phyloP scores from a whole-genome alignment of 2,113 vertebrate genomes.

The Mesitornis unicolor region DNA sequence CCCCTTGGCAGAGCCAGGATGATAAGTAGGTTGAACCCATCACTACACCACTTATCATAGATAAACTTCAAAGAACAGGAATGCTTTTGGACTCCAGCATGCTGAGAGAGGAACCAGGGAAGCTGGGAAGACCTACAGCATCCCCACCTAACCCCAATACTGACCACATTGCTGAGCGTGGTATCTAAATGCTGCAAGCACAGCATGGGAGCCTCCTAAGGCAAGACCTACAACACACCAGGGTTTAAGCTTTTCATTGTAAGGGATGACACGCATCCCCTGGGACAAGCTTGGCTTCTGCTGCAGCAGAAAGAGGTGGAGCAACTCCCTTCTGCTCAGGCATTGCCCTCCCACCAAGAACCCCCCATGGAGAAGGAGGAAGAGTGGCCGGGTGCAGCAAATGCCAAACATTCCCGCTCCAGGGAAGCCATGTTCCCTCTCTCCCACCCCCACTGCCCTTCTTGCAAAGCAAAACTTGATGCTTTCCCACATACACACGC shows the following conservation, averaged over 20 bases:
- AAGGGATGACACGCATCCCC: not conserved
- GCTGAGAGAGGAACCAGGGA: not conserved
- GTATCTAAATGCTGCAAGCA: not conserved
- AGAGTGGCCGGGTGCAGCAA: slow-evolving; percentile 31
- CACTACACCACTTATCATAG: not conserved
- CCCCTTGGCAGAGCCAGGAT: not conserved
- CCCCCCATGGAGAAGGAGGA: slow-evolving; percentile 28
- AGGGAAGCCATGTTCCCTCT: not conserved
- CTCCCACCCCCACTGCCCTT: not conserved
- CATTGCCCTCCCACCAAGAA: slow-evolving; percentile 10
- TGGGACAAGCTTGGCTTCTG: not conserved
- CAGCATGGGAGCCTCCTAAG: not conserved
- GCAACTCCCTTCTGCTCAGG: slow-evolving; percentile 3
- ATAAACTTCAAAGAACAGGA: not conserved
- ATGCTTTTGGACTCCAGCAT: not conserved
- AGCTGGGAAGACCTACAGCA: not conserved
- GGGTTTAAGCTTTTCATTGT: not conserved
- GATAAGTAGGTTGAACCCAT: not conserved
- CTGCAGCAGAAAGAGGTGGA: not conserved
- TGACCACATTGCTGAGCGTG: not conserved
- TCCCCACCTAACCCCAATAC: not conserved
- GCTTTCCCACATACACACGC: not conserved
- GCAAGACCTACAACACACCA: not conserved
- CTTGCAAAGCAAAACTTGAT: not conserved
- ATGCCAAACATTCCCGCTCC: slow-evolving; percentile 41